Conservation (phyloP, 2,888 invertebrate genomes). For the Pheosia tremula region DNA sequence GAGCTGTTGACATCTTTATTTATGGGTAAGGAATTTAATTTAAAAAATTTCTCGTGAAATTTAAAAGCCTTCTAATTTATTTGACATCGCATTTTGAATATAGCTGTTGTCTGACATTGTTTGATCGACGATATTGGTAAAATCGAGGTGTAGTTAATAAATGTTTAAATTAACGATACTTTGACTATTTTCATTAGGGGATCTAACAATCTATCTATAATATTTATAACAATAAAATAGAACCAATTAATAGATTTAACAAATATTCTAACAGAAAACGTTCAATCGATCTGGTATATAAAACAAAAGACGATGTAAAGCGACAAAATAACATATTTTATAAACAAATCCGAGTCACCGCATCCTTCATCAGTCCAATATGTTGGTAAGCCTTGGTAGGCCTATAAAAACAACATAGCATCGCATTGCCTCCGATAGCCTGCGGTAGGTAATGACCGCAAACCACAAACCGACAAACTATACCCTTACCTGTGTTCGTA, state of each 20-base stretch:
- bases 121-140: constrained; percentile 28
- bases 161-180: no score
- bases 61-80: constrained; percentile 56
- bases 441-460: constrained; percentile 66
- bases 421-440: constrained; percentile 67
- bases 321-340: neutral
- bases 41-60: constrained; percentile 49
- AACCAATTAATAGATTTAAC: no score
- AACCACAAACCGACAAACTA: constrained; percentile 63
- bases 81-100: constrained; percentile 55
- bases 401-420: constrained; percentile 54
- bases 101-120: constrained; percentile 28
- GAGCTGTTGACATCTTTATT: neutral
- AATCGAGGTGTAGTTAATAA: constrained; percentile 12
- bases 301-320: neutral
- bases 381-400: constrained; percentile 51
- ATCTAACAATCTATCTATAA: neutral
- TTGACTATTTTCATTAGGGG: constrained; percentile 7
- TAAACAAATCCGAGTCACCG: neutral
- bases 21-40: neutral
- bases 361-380: constrained; percentile 37
- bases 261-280: no score
- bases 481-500: constrained; percentile 23
- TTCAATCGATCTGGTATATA: neutral
- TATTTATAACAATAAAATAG: no score